These are phyloP conservation scores for Platysteira castanea DNA, from an alignment of 2,113 vertebrate genomes.

Conservation along the genomic window DNA sequence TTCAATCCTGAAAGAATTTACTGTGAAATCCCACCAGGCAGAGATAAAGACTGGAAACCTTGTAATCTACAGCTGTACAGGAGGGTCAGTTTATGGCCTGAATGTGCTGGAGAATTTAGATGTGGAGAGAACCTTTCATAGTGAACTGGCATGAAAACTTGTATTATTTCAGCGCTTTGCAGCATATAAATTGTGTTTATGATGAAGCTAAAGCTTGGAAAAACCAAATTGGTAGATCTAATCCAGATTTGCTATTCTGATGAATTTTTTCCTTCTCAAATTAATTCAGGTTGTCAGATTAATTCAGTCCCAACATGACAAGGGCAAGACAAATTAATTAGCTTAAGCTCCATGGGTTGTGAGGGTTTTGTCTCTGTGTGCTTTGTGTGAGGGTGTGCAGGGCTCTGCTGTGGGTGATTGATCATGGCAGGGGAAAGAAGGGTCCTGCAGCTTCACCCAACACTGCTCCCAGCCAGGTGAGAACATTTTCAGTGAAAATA, in stretches of 20 bases:
- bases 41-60: conserved; percentile 41
- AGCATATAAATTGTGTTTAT: background rate
- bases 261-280: background rate
- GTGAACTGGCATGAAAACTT: background rate
- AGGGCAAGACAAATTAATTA: conserved; percentile 19
- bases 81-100: conserved; percentile 41
- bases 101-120: background rate
- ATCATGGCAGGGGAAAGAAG: background rate
- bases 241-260: conserved; percentile 6
- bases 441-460: background rate
- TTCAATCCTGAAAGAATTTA: conserved; percentile 39
- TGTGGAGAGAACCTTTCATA: background rate
- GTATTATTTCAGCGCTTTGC: background rate
- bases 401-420: background rate
- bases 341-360: background rate
- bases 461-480: background rate
- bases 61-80: conserved; percentile 32
- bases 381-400: background rate
- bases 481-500: background rate
- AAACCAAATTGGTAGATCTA: background rate
- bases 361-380: background rate
- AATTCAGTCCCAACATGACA: background rate
- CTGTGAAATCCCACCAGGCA: conserved; percentile 47
- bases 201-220: background rate
- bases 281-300: background rate